Evolutionary conservation across 2,888 invertebrate genomes (phyloP).

Genomic region (Geotrupes spiniger): DNA sequence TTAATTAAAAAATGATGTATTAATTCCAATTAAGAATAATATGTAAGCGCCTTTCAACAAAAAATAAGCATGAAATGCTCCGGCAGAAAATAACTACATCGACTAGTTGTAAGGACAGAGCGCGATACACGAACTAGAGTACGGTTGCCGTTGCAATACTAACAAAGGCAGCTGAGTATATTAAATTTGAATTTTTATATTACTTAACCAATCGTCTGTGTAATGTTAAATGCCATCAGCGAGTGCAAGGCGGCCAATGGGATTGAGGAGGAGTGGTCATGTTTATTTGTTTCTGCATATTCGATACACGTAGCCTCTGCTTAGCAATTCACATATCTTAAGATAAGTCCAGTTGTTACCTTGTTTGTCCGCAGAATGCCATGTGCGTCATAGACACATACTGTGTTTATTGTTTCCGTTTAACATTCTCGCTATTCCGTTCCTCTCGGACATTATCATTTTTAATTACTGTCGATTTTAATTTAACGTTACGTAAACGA

Average conservation of each 20-base stretch:
- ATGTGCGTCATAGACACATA: conserved; percentile 26
- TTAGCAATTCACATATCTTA: conserved; percentile 41
- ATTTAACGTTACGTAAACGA: neutral
- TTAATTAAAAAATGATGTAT: no score
- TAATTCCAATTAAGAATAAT: no score
- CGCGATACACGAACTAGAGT: no score
- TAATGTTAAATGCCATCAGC: conserved; percentile 47
- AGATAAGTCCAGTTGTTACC: conserved; percentile 32
- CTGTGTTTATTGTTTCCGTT: conserved; percentile 4
- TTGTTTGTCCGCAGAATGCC: conserved; percentile 34
- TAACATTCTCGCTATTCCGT: conserved; percentile 2
- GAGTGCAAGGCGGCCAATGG: conserved; percentile 41
- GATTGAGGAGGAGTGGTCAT: conserved; percentile 43
- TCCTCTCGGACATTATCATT: conserved; percentile 3
- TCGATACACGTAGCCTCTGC: conserved; percentile 42
- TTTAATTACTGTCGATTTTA: conserved; percentile 4
- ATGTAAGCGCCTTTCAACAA: no score
- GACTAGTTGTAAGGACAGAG: no score
- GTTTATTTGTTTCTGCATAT: conserved; percentile 49
- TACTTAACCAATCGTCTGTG: conserved; percentile 50
- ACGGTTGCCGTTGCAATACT: neutral
- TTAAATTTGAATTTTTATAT: conserved; percentile 52
- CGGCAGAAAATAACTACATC: no score
- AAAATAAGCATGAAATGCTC: no score
- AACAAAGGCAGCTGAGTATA: conserved; percentile 35